Evolutionary conservation across 2,113 vertebrate genomes (phyloP), one percentile per base, ranked within the genome.

Genomic region (Gobiocypris rarus): DNA sequence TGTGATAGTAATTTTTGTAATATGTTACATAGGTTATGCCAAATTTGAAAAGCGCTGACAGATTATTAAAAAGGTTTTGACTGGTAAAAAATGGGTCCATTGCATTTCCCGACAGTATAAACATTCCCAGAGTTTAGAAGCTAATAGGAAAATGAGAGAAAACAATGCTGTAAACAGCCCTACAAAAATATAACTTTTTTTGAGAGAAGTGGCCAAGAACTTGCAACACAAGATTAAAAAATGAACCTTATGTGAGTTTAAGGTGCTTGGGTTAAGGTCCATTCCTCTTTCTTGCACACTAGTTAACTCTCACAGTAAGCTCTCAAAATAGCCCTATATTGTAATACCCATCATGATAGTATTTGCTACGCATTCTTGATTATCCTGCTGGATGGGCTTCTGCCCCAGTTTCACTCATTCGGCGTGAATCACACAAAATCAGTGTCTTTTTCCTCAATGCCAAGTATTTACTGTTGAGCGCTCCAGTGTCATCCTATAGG

Each of bases 361-460:
- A 41, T 45, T 82, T 13, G 70, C 58, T 50, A 63, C 24, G 70
- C 50, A 26, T 45, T 38, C 58, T 43, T 84, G 71, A 17, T 56
- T 41, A n/a, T 75, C 24, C 79, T 48, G 31, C 26, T 45, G 8
- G 45, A 69, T 86, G 15, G 10, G 58, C 19, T 48, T 67, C 41
- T 83, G 58, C 48, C 22, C 45, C 67, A 80, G 59, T 81, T 67
- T 81, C 41, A n/a, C 56, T 71, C 59, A 71, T 75, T 31, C 5
- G 17, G 65, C 17, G 43, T 56, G 69, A 86, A 22, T 45, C 31
- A n/a, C 38, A n/a, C 2, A 45, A 41, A 73, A 48, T 17, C 69
- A 58, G 11, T 82, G 11, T 83, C 75, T 28, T 45, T 79, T 28
- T 48, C 76, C 78, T 67, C 43, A 34, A n/a, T 80, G 15, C 3